These are phyloP conservation scores for Zoanthus sansibaricus DNA, from an alignment of 92 coral and sea anemone genomes.

Conservation along the genomic window DNA sequence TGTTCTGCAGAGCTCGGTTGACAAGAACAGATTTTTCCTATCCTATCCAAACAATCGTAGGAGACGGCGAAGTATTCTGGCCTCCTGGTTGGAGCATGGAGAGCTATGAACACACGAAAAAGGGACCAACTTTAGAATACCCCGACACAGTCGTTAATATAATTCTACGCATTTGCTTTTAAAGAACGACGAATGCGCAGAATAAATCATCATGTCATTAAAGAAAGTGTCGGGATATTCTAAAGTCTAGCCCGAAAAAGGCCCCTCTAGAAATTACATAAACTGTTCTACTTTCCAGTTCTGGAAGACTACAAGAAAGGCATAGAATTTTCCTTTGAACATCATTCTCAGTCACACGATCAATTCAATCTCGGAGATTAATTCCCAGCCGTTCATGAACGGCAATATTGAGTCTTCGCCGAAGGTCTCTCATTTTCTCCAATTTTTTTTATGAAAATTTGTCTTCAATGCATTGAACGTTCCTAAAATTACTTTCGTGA, in stretches of 20 bases:
- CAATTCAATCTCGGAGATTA: background rate
- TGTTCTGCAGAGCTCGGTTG: conserved; percentile 87
- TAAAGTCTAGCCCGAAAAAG: too few relatives aligned
- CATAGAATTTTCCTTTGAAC: background rate
- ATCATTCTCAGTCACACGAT: background rate
- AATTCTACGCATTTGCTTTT: too few relatives aligned
- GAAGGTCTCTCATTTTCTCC: background rate
- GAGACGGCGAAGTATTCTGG: conserved; percentile 68
- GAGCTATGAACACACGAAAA: conserved; percentile 46
- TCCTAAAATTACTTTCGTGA: background rate
- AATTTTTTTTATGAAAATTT: background rate
- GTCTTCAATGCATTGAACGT: background rate
- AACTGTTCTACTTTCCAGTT: background rate
- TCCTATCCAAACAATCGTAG: conserved; percentile 89
- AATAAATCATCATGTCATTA: too few relatives aligned
- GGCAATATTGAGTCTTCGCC: background rate
- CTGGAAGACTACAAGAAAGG: background rate
- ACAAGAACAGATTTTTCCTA: conserved; percentile 92
- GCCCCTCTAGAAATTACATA: background rate
- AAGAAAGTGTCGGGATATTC: too few relatives aligned
- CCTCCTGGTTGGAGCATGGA: conserved; percentile 58
- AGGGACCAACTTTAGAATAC: too few relatives aligned
- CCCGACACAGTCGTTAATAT: too few relatives aligned
- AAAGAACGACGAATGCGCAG: too few relatives aligned
- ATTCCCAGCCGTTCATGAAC: background rate